Conservation (phyloP, 2,797 vertebrate species). For the Xiphophorus birchmanni region DNA sequence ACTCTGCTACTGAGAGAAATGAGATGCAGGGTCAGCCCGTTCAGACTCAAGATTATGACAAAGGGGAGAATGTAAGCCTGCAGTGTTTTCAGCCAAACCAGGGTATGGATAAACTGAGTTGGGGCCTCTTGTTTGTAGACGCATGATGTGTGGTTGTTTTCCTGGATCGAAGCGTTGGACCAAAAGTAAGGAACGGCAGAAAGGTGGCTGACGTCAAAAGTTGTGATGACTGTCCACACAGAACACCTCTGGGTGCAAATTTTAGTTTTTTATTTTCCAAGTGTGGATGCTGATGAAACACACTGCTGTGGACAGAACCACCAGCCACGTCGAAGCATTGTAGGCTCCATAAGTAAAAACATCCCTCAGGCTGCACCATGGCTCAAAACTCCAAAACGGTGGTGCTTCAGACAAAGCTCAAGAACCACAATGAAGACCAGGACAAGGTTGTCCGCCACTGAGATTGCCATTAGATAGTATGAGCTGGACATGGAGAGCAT, state of each 20-base stretch:
- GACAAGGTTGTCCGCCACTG: conserved; percentile 71
- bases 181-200: conserved; percentile 69
- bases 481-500: conserved; percentile 71
- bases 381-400: conserved; percentile 66
- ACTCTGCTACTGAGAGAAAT: conserved; percentile 66
- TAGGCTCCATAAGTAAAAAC: conserved; percentile 67
- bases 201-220: too few relatives aligned
- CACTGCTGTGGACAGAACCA: conserved; percentile 73
- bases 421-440: conserved; percentile 22
- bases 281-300: conserved; percentile 67
- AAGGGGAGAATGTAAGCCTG: conserved; percentile 67
- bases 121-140: conserved; percentile 57
- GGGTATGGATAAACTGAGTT: conserved; percentile 48
- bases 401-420: too few relatives aligned
- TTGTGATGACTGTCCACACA: conserved; percentile 42
- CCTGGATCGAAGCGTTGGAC: conserved; percentile 63
- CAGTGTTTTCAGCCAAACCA: conserved; percentile 72
- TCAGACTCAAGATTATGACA: conserved; percentile 68
- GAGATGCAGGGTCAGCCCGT: conserved; percentile 63
- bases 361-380: conserved; percentile 71
- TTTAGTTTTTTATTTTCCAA: too few relatives aligned
- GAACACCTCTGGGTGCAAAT: conserved; percentile 47
- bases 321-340: conserved; percentile 73
- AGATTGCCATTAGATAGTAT: conserved; percentile 75
- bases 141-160: conserved; percentile 38